Evolutionary conservation across 23 tunicate species (phyloP).

Genomic region (Phallusia fumigata): DNA sequence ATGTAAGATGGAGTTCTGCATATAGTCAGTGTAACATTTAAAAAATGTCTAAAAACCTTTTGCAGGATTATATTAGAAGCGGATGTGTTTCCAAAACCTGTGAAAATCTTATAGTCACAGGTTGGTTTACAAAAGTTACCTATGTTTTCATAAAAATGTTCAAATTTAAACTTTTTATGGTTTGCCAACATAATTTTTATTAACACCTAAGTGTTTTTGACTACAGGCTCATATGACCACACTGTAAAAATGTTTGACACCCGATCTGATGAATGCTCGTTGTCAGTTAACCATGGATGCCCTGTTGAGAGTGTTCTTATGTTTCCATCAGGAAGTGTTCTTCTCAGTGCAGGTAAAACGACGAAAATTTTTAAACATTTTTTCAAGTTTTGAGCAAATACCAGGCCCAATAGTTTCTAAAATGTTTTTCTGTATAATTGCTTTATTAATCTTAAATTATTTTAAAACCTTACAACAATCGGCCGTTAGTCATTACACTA

Average conservation of each 20-base stretch:
- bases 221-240: slow-evolving; percentile 77
- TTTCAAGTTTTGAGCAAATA: too few species aligned
- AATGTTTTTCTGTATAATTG: too few species aligned
- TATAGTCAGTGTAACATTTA: neutral
- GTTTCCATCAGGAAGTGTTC: slow-evolving; percentile 68
- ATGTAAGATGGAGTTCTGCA: slow-evolving; percentile 18
- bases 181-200: neutral
- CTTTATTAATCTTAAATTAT: too few species aligned
- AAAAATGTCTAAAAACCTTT: neutral
- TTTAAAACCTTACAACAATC: too few species aligned
- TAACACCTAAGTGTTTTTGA: neutral
- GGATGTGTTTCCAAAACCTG: slow-evolving; percentile 30
- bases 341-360: slow-evolving; percentile 74
- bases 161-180: neutral
- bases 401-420: too few species aligned
- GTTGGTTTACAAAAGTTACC: slow-evolving; percentile 11
- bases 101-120: slow-evolving; percentile 70
- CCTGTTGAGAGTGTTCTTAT: slow-evolving; percentile 80
- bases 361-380: too few species aligned
- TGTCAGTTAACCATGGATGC: slow-evolving; percentile 60
- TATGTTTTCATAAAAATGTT: neutral
- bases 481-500: too few species aligned
- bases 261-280: slow-evolving; percentile 40
- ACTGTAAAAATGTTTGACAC: slow-evolving; percentile 68
- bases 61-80: slow-evolving; percentile 74